These are phyloP conservation scores for Oreortyx pictus DNA, from an alignment of 2,797 vertebrate genomes.

Conservation along the genomic window DNA sequence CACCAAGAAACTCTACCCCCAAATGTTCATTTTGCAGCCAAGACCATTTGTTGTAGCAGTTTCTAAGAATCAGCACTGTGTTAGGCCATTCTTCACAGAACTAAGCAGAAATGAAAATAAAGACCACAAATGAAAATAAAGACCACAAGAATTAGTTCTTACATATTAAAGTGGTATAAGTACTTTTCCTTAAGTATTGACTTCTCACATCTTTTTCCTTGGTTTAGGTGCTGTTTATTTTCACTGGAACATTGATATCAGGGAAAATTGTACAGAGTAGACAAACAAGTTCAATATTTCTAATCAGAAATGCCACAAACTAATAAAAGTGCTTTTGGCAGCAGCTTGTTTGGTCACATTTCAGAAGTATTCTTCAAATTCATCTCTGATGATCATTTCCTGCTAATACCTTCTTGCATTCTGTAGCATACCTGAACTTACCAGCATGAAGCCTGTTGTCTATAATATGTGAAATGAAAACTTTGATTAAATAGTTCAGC, in stretches of 20 bases:
- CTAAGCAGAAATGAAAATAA: neutral
- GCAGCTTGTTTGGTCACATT: neutral
- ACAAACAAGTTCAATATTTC: neutral
- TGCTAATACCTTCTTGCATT: neutral
- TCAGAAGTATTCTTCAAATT: neutral
- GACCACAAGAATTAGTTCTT: neutral
- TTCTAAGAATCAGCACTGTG: neutral
- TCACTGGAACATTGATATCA: neutral
- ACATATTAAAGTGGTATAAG: neutral
- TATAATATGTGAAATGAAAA: neutral
- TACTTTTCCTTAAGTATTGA: conserved; percentile 15
- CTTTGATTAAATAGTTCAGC: neutral
- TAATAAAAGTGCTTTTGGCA: neutral
- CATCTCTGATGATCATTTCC: neutral
- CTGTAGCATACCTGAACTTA: neutral
- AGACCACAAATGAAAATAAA: neutral
- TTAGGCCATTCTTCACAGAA: neutral
- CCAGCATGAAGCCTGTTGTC: no score
- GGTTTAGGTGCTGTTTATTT: conserved; percentile 31
- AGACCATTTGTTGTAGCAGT: neutral
- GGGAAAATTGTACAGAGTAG: rapidly evolving
- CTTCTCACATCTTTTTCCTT: neutral
- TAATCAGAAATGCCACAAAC: neutral
- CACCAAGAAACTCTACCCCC: no score
- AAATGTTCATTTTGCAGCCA: neutral